These are phyloP conservation scores for Lethrus apterus DNA, from an alignment of 1,140 invertebrate genomes.

Conservation along the genomic window DNA sequence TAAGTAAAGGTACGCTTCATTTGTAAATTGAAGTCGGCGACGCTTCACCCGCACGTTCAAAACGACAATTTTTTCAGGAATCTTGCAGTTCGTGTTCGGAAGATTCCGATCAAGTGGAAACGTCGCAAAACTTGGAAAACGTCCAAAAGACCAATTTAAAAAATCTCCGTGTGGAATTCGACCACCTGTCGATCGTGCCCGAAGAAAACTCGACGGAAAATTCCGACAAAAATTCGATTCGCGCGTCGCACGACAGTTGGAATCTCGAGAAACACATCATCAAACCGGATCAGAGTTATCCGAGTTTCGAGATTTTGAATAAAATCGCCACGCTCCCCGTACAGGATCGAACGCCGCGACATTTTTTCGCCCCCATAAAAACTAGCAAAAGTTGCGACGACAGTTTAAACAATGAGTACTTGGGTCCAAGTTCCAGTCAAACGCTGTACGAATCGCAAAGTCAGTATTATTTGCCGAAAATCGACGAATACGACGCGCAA, in stretches of 20 bases:
- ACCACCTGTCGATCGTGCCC: slow-evolving; percentile 66
- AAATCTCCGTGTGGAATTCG: slow-evolving; percentile 54
- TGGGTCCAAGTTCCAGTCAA: slow-evolving; percentile 2
- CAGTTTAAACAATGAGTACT: slow-evolving; percentile 10
- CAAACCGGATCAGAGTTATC: slow-evolving; percentile 37
- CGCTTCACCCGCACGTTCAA: too few species aligned
- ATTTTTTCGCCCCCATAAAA: slow-evolving; percentile 45
- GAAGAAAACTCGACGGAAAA: slow-evolving; percentile 57
- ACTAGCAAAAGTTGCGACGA: slow-evolving; percentile 28
- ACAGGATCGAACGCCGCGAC: slow-evolving; percentile 32
- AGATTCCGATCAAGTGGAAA: slow-evolving; percentile 44
- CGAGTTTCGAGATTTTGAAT: slow-evolving; percentile 14
- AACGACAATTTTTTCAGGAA: slow-evolving; percentile 25
- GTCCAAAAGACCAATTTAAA: slow-evolving; percentile 38
- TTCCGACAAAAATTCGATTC: slow-evolving; percentile 40
- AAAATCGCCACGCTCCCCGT: background rate
- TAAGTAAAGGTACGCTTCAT: slow-evolving; percentile 29
- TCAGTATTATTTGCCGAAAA: background rate
- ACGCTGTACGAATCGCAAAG: background rate
- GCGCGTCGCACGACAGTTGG: slow-evolving; percentile 28
- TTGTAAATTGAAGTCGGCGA: too few species aligned
- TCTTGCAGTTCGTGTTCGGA: slow-evolving; percentile 31
- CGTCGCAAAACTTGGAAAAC: slow-evolving; percentile 37
- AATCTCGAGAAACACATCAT: slow-evolving; percentile 34
- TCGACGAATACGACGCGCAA: background rate